Evolutionary conservation across 1,140 invertebrate genomes (phyloP).

Genomic region (Metopolophium dirhodum): DNA sequence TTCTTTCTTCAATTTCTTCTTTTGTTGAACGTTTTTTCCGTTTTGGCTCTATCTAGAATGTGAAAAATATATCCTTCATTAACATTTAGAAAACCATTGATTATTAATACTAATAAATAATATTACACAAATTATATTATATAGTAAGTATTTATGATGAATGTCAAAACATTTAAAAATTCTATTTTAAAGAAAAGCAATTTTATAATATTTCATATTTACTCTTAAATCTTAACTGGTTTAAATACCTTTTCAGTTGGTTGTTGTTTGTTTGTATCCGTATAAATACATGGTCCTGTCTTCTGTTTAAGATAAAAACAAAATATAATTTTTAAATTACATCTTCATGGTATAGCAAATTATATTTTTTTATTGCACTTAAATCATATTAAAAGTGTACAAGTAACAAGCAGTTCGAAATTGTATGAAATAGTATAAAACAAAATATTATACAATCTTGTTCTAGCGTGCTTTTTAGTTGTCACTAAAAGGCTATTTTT

Average conservation of each 20-base stretch:
- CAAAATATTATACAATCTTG: background rate
- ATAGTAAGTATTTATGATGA: too few species aligned
- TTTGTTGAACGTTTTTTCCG: constrained; percentile 38
- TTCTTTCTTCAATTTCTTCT: constrained; percentile 45
- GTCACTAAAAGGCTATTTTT: background rate
- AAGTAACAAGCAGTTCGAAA: background rate
- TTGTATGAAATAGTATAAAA: background rate
- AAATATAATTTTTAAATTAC: background rate
- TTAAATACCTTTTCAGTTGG: background rate
- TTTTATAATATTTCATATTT: background rate
- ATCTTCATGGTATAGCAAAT: background rate
- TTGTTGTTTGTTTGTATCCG: background rate
- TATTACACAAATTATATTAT: background rate
- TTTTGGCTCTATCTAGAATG: constrained; percentile 27
- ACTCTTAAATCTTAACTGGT: background rate
- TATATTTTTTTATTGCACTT: too few species aligned
- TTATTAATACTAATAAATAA: background rate
- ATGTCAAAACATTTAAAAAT: background rate
- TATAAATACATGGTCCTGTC: too few species aligned
- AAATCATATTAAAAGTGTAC: background rate
- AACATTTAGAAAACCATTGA: background rate
- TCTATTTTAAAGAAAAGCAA: background rate
- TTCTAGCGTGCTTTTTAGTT: background rate
- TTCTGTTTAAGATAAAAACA: background rate
- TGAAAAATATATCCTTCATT: background rate